A percentile compares a stretch with the other conserved stretches of the same genome.
Evolutionary conservation across 2,113 vertebrate species (phyloP).

Genomic region (Nesospiza acunhae): DNA sequence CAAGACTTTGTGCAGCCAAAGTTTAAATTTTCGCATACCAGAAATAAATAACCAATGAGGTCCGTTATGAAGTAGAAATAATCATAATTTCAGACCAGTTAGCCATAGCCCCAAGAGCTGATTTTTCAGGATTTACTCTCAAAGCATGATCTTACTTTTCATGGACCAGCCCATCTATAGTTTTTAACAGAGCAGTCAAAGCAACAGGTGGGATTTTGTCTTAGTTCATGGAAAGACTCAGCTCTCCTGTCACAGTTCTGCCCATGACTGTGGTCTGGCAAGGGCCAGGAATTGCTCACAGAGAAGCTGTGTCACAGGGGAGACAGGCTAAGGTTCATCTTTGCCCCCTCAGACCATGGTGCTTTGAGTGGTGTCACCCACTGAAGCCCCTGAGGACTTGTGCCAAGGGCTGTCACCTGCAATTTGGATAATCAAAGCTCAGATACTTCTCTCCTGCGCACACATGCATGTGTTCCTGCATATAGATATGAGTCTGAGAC

Average conservation of each 20-base stretch:
- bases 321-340: background rate
- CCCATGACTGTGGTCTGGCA: background rate
- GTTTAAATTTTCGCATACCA: background rate
- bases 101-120: background rate
- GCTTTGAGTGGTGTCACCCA: background rate
- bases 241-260: background rate
- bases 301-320: background rate
- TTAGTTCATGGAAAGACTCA: background rate
- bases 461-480: background rate
- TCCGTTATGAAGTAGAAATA: background rate
- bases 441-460: background rate
- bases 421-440: background rate
- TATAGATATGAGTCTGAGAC: background rate
- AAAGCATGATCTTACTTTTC: background rate
- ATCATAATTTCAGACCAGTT: background rate
- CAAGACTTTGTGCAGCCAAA: background rate
- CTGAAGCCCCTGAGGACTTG: background rate
- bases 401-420: background rate
- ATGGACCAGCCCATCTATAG: background rate
- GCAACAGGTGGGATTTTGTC: background rate
- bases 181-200: background rate
- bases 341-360: rapidly evolving
- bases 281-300: background rate
- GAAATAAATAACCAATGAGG: background rate
- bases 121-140: background rate